These are phyloP conservation scores for Trichechus manatus DNA, from an alignment of 2,113 vertebrate species.

Conservation along the genomic window DNA sequence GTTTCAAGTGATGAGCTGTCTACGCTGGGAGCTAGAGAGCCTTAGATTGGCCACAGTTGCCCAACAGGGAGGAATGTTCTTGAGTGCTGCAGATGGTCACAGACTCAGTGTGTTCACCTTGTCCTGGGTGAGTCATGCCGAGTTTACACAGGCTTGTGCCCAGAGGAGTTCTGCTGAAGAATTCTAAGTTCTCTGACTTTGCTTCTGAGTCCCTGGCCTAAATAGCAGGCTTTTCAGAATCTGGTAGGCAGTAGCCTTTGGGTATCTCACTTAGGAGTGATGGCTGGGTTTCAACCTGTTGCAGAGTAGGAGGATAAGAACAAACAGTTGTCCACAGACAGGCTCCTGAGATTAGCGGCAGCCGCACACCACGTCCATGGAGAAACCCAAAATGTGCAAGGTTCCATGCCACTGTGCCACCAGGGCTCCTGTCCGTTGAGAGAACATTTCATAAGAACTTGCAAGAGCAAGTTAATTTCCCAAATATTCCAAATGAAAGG, in stretches of 20 bases:
- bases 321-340: rapidly evolving
- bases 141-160: not conserved
- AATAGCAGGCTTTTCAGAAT: not conserved
- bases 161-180: not conserved
- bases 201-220: not conserved
- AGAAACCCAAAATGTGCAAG: not conserved
- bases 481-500: not conserved
- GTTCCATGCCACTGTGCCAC: not conserved
- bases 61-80: not conserved
- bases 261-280: not conserved
- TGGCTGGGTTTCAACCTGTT: not conserved
- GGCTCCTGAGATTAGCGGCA: not conserved
- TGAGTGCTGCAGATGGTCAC: not conserved
- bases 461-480: not conserved
- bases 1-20: not conserved
- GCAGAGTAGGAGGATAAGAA: not conserved
- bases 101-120: not conserved
- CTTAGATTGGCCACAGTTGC: not conserved
- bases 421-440: not conserved
- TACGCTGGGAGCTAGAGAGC: not conserved
- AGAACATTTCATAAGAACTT: not conserved
- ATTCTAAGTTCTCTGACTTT: not conserved
- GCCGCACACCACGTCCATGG: rapidly evolving
- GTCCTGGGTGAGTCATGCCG: not conserved
- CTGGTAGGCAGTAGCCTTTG: not conserved